Percentiles rank a stretch among this genome's conserved stretches.
These are phyloP conservation scores for Gonioctena quinquepunctata DNA, from an alignment of 1,140 invertebrate species.

Conservation along the genomic window DNA sequence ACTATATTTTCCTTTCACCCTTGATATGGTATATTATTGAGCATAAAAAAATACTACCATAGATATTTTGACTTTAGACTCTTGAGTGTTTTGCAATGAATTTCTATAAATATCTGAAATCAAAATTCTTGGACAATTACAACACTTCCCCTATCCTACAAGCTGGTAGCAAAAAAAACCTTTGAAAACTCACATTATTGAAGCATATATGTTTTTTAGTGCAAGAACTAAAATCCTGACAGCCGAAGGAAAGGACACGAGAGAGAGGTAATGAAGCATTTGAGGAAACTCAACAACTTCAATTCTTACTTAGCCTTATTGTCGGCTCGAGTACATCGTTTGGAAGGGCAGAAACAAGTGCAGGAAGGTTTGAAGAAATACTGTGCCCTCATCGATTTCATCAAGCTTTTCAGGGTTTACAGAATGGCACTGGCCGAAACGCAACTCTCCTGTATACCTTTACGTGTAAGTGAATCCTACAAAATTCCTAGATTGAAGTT, in stretches of 20 bases:
- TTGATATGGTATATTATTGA: no score
- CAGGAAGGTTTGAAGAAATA: conserved; percentile 93
- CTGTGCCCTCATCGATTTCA: conserved; percentile 91
- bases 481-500: no score
- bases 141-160: no score
- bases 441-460: conserved; percentile 96
- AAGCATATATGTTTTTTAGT: conserved; percentile 60
- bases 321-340: conserved; percentile 88
- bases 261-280: conserved; percentile 97
- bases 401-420: conserved; percentile 94
- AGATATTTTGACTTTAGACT: no score
- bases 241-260: conserved; percentile 84
- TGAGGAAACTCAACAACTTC: conserved; percentile 97
- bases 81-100: no score
- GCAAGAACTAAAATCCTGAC: conserved; percentile 79
- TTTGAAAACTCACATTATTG: no score
- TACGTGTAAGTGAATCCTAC: conserved; percentile 92
- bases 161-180: no score
- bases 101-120: no score
- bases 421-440: conserved; percentile 91
- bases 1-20: no score
- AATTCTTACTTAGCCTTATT: conserved; percentile 97
- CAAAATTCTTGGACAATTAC: no score
- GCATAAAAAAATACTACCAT: no score
- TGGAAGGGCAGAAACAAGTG: conserved; percentile 94